Base-by-base conservation (phyloP, 1,140 invertebrate genomes). In the Sminthurides bifidus region DNA sequence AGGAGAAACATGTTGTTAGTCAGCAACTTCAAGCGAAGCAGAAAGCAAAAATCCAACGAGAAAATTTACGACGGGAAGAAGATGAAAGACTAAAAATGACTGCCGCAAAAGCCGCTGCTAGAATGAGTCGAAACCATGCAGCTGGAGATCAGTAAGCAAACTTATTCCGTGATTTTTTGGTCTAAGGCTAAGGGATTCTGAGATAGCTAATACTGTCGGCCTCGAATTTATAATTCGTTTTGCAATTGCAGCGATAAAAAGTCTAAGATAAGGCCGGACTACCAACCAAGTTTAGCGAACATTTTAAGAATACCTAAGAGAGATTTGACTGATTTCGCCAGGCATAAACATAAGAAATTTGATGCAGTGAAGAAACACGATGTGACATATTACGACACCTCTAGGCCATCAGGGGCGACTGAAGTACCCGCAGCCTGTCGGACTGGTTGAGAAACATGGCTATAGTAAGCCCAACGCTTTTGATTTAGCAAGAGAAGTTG, bases 331-430 rank as follows among this genome's bases (percentile, higher is more conserved):
- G 23, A 46, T 14, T 43, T 30, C 24, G 15, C 15, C 15, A 41
- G n/a, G n/a, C 45, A 15, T 19, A 54, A 1, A 6, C 23, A 12
- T 24, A 41, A 43, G 12, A 33, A 41, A 24, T 5, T 8, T 24
- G 35, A 5, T 6, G 8, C 3, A 1, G 10, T 17, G 35, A 21
- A 24, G 1, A 8, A n/a, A 15, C n/a, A 35, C 1, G 17, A 29
- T 29, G 58, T 59, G 14, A 35, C 15, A 3, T 59, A 51, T 33
- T 52, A 44, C 40, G 58, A 59, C 31, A n/a, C 30, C 49, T n/a
- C 23, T 53, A 3, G 23, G 54, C 17, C 58, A 52, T 8, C 48
- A 52, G 31, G 27, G 43, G 12, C 27, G 26, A 26, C 23, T 30
- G 4, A 50, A 46, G 26, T 59, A 59, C 21, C 40, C 48, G 0